Base-by-base conservation (phyloP, 2,797 vertebrate species). In the Macropodus opercularis region DNA sequence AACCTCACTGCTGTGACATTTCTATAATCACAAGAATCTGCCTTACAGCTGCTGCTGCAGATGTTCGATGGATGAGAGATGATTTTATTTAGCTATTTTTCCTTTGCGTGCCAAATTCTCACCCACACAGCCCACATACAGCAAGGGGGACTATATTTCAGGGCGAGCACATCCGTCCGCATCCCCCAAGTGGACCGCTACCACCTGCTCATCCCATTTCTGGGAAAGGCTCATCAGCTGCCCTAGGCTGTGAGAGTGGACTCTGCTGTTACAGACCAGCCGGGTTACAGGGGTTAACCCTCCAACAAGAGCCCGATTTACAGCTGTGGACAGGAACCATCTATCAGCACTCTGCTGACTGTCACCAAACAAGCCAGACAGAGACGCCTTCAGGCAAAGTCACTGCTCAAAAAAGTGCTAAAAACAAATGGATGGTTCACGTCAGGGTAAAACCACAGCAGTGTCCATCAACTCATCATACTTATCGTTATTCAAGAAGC, bases 221-320 rank as follows among this genome's bases (percentile, higher is more conserved):
- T 85, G 80, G 71, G 83, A 85, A 87, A 75, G 23, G 54, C 67
- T 79, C 79, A 72, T 85, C 81, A 75, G 84, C 78, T 86, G 87
- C 85, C 83, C 52, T 19, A 23, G 58, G 81, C 87, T 78, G 77
- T 52, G 74, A 79, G 85, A 85, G 68, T 63, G 72, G 77, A 79
- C 74, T 69, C 77, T 81, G 85, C 80, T 63, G 74, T 84, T 84
- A 79, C 76, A 84, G 84, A 86, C 58, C 53, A 79, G 78, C 75
- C n/a, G 81, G 87, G 88, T 87, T 69, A 86, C 53, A 47, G 77
- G 76, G 87, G 89, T 91, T 91, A 90, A 89, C 79, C 77, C 77
- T 69, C 80, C 88, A 88, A 89, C 89, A 91, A 90, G 86, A 91
- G 83, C 58, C 81, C 72, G 69, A 90, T 91, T 91, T 89, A 91